Evolutionary conservation across 2,797 vertebrate species (phyloP), one percentile per base, ranked within the genome.

Genomic region (Sebastes flavidus): DNA sequence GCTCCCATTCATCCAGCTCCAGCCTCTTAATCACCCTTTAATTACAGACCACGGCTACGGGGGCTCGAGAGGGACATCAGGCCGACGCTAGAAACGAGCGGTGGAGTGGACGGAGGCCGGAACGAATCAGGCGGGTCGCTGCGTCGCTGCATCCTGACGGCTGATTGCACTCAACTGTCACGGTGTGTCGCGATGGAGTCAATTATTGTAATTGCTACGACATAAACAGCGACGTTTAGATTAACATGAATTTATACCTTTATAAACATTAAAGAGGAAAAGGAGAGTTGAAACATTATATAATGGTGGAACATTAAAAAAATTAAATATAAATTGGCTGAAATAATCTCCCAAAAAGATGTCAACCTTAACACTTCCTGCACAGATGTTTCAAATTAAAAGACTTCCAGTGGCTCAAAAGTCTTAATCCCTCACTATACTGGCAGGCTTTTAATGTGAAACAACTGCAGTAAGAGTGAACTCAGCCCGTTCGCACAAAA

Each of bases 1-100:
- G 65, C 65, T 88, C 79, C 90, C 93, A 94, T 95, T 95, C 95
- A 95, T 91, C 89, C 80, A 78, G 80, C 82, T 83, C 84, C 92
- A 91, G 93, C 92, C 93, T 94, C 94, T 92, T 95, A 95, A 96
- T 96, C 94, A 93, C 91, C 90, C 93, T 95, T 95, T 96, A 95
- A 96, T 96, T 96, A 95, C 94, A 90, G 87, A 83, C 86, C 66
- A 27, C 69, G 83, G 91, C 92, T 90, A 92, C 63, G 83, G 88
- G 88, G 83, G 90, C 94, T 88, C 79, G 30, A 85, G 91, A 82
- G 89, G 89, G 87, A 93, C 91, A 90, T 90, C 88, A 91, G 81
- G 85, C 87, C 56, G 61, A 70, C 74, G 70, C 78, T 65, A 68
- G 79, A 77, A 75, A 62, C 27, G 49, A 72, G 76, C 38, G 71